These are phyloP conservation scores for Sarcophilus harrisii DNA, from an alignment of 2,797 vertebrate species.

Conservation along the genomic window DNA sequence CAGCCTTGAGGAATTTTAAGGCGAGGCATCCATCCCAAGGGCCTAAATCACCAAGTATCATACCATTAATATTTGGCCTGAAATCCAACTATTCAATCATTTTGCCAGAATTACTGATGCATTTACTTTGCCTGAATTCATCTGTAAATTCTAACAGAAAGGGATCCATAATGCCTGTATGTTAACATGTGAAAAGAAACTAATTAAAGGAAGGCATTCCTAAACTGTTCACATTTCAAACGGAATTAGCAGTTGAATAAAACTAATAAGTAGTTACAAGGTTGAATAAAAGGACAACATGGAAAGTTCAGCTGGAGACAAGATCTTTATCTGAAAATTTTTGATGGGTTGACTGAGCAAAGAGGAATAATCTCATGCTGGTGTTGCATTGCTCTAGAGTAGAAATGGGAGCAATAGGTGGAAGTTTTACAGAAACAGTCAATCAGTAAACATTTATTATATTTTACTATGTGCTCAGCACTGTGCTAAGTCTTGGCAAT, in stretches of 20 bases:
- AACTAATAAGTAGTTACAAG: background rate
- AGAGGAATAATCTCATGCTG: background rate
- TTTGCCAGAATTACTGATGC: background rate
- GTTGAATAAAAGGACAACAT: background rate
- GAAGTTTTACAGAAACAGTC: background rate
- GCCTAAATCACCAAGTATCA: background rate
- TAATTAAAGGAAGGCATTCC: background rate
- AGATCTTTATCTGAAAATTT: background rate
- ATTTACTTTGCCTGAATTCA: background rate
- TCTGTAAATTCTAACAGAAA: background rate
- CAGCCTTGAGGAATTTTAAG: background rate
- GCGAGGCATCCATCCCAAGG: background rate
- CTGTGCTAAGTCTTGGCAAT: background rate
- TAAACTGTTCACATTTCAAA: constrained; percentile 1
- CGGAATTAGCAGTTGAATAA: constrained; percentile 3
- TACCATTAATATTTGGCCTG: background rate
- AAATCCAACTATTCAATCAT: background rate
- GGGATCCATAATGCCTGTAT: background rate
- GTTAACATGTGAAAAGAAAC: background rate
- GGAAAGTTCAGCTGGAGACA: background rate
- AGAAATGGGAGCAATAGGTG: background rate
- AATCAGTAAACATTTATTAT: background rate
- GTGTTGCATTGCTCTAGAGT: background rate
- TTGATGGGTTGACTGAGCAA: background rate
- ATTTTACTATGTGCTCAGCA: background rate